Evolutionary conservation across 2,797 vertebrate species (phyloP), one percentile per base, ranked within the genome.

Genomic region (Enteromius treurensis): DNA sequence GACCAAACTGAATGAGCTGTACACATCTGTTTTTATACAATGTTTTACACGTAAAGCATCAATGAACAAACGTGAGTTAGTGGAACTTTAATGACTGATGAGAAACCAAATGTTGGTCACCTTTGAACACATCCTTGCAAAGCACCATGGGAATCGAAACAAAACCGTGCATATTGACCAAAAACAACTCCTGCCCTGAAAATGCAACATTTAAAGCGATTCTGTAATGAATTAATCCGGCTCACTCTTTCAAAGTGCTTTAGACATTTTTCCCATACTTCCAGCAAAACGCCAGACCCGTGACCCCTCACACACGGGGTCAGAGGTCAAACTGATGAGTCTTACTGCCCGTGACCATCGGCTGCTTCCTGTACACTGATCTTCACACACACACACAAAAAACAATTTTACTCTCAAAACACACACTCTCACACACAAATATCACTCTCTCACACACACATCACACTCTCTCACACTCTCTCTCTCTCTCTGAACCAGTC

Each of bases 41-140:
- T 94, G 87, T 89, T 89, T 90, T 94, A 96, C 94, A 96, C 95
- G 95, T 95, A 95, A 96, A 96, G 95, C 95, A 91, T 96, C 95
- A 96, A 95, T 92, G 95, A 95, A 96, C 91, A 96, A 92, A 88
- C 84, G 91, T 75, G 69, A 92, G 90, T 93, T 91, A 95, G 90
- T 91, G 94, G 92, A 92, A 94, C 94, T 91, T 86, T 89, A 93
- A 92, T 88, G 87, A 88, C 86, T 86, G 69, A 87, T 80, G 86
- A 92, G 88, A 92, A 96, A 95, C 95, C 96, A 96, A 97, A 97
- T 95, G 95, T 96, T 96, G 96, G 96, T 92, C 94, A 93, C 95
- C 93, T 95, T 60, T 93, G 94, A 95, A 95, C 95, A 95, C 93
- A 94, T 96, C 95, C 95, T 96, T 94, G 93, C 95, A 94, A 96